Conservation (phyloP, 2,888 invertebrate species). For the Cenopis cana region DNA sequence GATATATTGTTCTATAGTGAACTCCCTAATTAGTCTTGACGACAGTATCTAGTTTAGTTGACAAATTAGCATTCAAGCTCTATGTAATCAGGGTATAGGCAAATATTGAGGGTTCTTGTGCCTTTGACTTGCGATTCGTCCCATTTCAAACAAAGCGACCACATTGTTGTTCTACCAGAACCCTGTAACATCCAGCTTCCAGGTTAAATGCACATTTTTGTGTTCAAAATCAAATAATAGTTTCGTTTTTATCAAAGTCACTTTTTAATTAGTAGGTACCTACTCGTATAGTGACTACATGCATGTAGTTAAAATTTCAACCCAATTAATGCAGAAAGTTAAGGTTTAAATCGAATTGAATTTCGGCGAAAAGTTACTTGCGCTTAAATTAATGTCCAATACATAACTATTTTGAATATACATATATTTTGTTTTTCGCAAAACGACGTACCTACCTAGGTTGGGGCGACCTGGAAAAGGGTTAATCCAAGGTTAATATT, state of each 20-base stretch:
- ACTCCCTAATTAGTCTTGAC: constrained; percentile 23
- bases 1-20: background rate
- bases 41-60: constrained; percentile 51
- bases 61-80: constrained; percentile 56
- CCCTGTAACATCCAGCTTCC: background rate
- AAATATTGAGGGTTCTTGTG: constrained; percentile 47
- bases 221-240: background rate
- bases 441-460: too few species aligned
- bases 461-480: too few species aligned
- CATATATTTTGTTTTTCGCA: too few species aligned
- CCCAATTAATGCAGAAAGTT: too few species aligned
- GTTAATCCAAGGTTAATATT: too few species aligned
- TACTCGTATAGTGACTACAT: too few species aligned
- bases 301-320: too few species aligned
- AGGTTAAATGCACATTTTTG: background rate
- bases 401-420: too few species aligned
- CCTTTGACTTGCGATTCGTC: constrained; percentile 58
- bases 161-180: constrained; percentile 29
- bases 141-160: constrained; percentile 45
- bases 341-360: too few species aligned
- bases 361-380: too few species aligned
- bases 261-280: background rate
- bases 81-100: constrained; percentile 65
- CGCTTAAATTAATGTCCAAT: too few species aligned
- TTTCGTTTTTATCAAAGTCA: background rate